Evolutionary conservation across 1,140 invertebrate species (phyloP).

Genomic region (Ips nitidus): DNA sequence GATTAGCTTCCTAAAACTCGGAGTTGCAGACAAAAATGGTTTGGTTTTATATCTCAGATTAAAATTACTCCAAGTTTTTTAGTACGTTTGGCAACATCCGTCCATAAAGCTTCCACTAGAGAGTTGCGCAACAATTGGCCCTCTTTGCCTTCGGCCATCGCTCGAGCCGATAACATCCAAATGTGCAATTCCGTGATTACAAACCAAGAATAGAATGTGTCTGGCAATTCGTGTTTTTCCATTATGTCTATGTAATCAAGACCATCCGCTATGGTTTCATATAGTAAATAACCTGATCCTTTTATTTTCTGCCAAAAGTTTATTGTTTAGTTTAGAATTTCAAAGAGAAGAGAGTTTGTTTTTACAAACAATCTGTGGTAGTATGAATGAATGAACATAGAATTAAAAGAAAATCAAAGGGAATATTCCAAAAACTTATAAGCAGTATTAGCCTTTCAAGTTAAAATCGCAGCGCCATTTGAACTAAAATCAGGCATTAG

Average conservation of each 20-base stretch:
- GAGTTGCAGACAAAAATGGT: not conserved
- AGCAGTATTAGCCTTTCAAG: too few species aligned
- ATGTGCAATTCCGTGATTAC: conserved; percentile 79
- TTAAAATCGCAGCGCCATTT: too few species aligned
- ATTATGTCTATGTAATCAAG: conserved; percentile 63
- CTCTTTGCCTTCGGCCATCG: conserved; percentile 74
- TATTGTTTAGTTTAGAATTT: conserved; percentile 1
- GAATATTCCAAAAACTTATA: too few species aligned
- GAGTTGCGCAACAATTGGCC: conserved; percentile 71
- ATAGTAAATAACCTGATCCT: conserved; percentile 62
- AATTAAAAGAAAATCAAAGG: too few species aligned
- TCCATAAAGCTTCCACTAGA: conserved; percentile 78
- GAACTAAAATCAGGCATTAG: too few species aligned
- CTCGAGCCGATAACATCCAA: conserved; percentile 76
- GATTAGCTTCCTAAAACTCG: conserved; percentile 57
- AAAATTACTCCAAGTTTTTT: conserved; percentile 66
- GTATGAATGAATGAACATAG: too few species aligned
- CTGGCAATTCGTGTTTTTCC: conserved; percentile 67
- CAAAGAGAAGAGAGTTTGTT: not conserved
- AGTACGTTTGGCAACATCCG: conserved; percentile 70
- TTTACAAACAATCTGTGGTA: not conserved
- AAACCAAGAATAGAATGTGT: conserved; percentile 85
- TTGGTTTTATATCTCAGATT: not conserved
- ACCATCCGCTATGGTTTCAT: conserved; percentile 65
- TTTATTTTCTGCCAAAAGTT: conserved; percentile 56